Conservation (phyloP, 1,140 invertebrate genomes). For the Nasonia longicornis region DNA sequence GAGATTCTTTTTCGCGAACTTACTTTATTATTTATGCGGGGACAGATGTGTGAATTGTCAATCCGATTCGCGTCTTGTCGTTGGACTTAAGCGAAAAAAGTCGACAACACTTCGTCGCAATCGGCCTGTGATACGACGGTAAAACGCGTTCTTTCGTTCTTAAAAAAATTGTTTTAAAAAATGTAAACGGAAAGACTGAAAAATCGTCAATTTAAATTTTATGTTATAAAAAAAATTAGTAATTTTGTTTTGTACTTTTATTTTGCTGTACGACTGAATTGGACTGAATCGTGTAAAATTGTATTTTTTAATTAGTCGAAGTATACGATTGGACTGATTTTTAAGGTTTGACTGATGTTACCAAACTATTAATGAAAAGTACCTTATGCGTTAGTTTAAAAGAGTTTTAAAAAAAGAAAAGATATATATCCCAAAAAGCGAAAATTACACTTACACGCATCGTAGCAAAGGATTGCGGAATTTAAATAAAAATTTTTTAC, state of each 20-base stretch:
- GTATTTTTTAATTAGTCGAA: constrained; percentile 62
- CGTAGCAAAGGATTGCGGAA: constrained; percentile 56
- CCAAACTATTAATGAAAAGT: constrained; percentile 69
- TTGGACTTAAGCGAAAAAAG: constrained; percentile 47
- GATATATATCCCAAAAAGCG: constrained; percentile 51
- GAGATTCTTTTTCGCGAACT: constrained; percentile 50
- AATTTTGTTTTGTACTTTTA: constrained; percentile 47
- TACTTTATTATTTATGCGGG: constrained; percentile 40
- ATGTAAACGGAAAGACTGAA: constrained; percentile 50
- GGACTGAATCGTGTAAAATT: constrained; percentile 63
- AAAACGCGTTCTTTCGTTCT: constrained; percentile 57
- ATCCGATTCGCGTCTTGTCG: constrained; percentile 44
- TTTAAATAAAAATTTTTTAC: constrained; percentile 30
- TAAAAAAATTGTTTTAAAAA: constrained; percentile 54
- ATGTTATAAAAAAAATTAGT: constrained; percentile 43
- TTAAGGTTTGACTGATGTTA: constrained; percentile 69
- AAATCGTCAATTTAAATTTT: constrained; percentile 48
- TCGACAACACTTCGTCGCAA: constrained; percentile 49
- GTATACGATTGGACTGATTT: constrained; percentile 67
- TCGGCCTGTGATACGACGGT: constrained; percentile 60
- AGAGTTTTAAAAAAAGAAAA: constrained; percentile 49
- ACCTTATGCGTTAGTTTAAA: constrained; percentile 68
- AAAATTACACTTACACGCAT: constrained; percentile 43
- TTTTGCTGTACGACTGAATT: constrained; percentile 62
- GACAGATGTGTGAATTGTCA: constrained; percentile 31